A percentile compares a stretch with the other conserved stretches of the same genome.
These are phyloP conservation scores for Nesoenas mayeri DNA, from an alignment of 2,113 vertebrate species.

Conservation along the genomic window DNA sequence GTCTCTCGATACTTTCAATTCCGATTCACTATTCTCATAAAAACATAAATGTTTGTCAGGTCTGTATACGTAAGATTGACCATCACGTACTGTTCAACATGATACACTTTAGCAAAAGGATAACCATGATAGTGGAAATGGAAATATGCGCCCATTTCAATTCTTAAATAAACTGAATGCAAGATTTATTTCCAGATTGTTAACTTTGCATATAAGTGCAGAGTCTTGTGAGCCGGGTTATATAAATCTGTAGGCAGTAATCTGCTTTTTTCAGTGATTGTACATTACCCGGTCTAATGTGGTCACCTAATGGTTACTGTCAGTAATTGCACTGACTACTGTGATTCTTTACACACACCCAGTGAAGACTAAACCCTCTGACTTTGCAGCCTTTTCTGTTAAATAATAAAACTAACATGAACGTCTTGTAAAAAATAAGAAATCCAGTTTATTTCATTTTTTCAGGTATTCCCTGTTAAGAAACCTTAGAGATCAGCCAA, in stretches of 20 bases:
- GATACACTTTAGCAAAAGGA: not conserved
- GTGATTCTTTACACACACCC: not conserved
- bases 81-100: too few relatives aligned
- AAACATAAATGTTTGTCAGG: not conserved
- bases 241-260: not conserved
- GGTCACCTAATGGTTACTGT: slow-evolving; percentile 72
- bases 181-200: not conserved
- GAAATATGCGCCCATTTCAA: not conserved
- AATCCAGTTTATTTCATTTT: rapidly evolving
- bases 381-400: not conserved
- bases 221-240: not conserved
- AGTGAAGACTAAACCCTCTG: not conserved
- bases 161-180: not conserved
- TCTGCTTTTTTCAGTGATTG: not conserved
- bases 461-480: not conserved
- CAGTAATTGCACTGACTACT: slow-evolving; percentile 50
- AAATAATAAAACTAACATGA: not conserved
- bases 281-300: slow-evolving; percentile 69
- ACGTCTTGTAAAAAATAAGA: not conserved
- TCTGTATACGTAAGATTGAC: not conserved
- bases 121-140: not conserved
- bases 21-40: not conserved
- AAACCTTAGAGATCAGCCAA: not conserved
- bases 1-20: not conserved
- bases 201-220: not conserved